Evolutionary conservation across 2,888 invertebrate species (phyloP).

Genomic region (Drosophila monieri): DNA sequence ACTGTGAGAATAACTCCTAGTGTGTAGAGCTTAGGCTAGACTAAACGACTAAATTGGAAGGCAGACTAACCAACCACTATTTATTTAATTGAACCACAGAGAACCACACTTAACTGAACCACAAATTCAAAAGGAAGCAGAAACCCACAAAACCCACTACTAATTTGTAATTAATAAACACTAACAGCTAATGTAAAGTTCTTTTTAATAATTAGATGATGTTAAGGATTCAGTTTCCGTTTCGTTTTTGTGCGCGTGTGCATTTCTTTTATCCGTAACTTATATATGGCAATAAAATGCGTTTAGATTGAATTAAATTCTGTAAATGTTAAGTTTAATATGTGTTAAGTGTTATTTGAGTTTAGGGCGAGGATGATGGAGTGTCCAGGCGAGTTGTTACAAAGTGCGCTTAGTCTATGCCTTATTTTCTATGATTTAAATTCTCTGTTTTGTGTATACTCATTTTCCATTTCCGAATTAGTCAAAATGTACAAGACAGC

Average conservation of each 20-base stretch:
- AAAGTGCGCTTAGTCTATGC: conserved; percentile 41
- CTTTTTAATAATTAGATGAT: conserved; percentile 36
- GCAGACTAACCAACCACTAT: conserved; percentile 60
- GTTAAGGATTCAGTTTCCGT: conserved; percentile 31
- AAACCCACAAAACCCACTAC: conserved; percentile 44
- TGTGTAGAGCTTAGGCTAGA: conserved; percentile 76
- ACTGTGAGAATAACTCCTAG: conserved; percentile 84
- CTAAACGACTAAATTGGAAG: conserved; percentile 39
- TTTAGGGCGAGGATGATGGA: conserved; percentile 52
- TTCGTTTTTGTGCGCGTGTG: conserved; percentile 45
- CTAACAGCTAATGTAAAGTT: conserved; percentile 61
- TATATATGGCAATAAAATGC: conserved; percentile 46
- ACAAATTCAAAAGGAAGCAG: conserved; percentile 3
- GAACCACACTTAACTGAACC: conserved; percentile 4
- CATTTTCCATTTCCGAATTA: conserved; percentile 28
- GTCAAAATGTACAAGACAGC: conserved; percentile 39
- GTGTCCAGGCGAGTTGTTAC: conserved; percentile 29
- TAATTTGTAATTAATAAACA: conserved; percentile 67
- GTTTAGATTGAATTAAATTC: conserved; percentile 72
- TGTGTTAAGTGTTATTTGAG: conserved; percentile 78
- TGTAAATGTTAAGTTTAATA: conserved; percentile 60
- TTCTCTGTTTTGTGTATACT: conserved; percentile 17
- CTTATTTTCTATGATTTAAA: conserved; percentile 24
- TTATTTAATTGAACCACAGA: conserved; percentile 57
- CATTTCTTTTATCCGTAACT: conserved; percentile 54